phyloP scores from a whole-genome alignment of 2,888 invertebrate genomes.

The Polyommatus iphigenia region DNA sequence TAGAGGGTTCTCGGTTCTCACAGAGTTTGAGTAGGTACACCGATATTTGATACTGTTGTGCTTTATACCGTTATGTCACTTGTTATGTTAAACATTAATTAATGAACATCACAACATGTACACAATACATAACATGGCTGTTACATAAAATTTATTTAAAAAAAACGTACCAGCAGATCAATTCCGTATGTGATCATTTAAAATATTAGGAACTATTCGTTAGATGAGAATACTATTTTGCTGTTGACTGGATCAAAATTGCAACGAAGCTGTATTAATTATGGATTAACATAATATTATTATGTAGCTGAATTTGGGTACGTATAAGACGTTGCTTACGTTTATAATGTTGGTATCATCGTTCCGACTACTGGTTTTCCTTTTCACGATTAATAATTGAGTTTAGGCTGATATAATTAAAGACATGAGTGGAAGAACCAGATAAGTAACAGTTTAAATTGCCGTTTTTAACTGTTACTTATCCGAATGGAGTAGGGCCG shows the following conservation, averaged over 20 bases:
- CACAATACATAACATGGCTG: not conserved
- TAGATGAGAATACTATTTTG: too few species aligned
- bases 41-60: constrained; percentile 4
- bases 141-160: not conserved
- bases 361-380: constrained; percentile 7
- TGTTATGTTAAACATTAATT: not conserved
- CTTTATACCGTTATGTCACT: not conserved
- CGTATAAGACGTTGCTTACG: too few species aligned
- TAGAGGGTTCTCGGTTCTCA: not conserved
- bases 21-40: not conserved
- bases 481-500: too few species aligned
- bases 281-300: too few species aligned
- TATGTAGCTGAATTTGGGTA: too few species aligned
- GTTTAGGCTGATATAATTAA: not conserved
- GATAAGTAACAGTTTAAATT: too few species aligned
- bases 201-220: not conserved
- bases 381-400: not conserved
- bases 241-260: not conserved
- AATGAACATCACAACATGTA: not conserved
- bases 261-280: not conserved
- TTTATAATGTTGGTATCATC: too few species aligned
- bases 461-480: too few species aligned
- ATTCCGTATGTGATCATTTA: not conserved
- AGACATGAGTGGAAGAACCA: too few species aligned
- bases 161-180: not conserved